Evolutionary conservation across 1,140 invertebrate species (phyloP).

Genomic region (Lucilia cuprina): DNA sequence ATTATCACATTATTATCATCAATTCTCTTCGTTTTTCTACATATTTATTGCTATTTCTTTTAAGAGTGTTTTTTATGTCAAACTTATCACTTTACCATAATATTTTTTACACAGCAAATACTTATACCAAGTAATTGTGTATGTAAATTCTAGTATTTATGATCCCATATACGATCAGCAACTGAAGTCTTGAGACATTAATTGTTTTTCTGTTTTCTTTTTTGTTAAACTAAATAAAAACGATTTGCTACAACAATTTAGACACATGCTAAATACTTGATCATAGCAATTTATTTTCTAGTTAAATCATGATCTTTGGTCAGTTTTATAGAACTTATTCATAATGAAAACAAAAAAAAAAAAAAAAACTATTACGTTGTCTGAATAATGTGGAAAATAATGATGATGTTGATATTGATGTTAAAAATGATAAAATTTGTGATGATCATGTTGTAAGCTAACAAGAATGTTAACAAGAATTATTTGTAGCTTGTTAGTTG

Average conservation of each 20-base stretch:
- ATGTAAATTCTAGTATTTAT: not conserved
- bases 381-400: not conserved
- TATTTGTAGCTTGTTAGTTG: not conserved
- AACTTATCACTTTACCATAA: not conserved
- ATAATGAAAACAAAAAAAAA: not conserved
- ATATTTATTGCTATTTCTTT: not conserved
- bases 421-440: not conserved
- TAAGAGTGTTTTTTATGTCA: no score
- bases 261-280: not conserved
- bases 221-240: not conserved
- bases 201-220: not conserved
- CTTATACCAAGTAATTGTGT: not conserved
- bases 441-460: not conserved
- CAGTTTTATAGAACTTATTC: not conserved
- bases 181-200: no score
- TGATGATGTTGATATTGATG: no score
- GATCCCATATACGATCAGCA: no score
- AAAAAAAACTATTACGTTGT: no score
- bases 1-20: slow-evolving; percentile 32
- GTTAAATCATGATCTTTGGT: not conserved
- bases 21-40: not conserved
- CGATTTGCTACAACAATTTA: not conserved
- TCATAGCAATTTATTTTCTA: not conserved
- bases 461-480: slow-evolving; percentile 20
- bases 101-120: not conserved